Evolutionary conservation across 2,888 invertebrate genomes (phyloP).

Genomic region (Cantharis nigra): DNA sequence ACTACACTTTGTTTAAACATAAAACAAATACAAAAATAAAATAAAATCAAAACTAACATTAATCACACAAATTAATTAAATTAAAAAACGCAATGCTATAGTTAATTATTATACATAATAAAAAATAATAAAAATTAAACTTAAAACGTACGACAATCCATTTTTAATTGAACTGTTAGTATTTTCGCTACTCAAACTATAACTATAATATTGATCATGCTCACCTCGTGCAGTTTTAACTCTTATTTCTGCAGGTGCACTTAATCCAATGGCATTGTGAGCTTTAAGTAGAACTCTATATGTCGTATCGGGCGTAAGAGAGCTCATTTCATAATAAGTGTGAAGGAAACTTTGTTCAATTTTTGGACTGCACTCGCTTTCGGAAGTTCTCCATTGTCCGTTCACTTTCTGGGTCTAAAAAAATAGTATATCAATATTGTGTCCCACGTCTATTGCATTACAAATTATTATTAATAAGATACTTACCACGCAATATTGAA

Average conservation of each 20-base stretch:
- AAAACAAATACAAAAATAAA: constrained; percentile 31
- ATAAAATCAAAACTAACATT: constrained; percentile 8
- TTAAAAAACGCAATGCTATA: constrained; percentile 1
- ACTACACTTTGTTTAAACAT: constrained; percentile 7
- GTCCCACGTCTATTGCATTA: too few relatives aligned
- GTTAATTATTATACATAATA: background rate
- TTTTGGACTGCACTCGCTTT: constrained; percentile 60
- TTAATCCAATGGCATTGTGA: constrained; percentile 83
- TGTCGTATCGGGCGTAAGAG: constrained; percentile 75
- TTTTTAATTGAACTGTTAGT: constrained; percentile 20
- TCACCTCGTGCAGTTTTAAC: constrained; percentile 89
- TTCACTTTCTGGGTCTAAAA: constrained; percentile 68
- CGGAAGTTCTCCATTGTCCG: constrained; percentile 66
- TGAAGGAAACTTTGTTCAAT: constrained; percentile 67
- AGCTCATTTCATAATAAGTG: constrained; percentile 68
- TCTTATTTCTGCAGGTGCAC: constrained; percentile 75
- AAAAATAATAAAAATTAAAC: constrained; percentile 14
- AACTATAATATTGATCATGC: constrained; percentile 51
- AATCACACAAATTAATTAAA: background rate
- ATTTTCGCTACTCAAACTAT: constrained; percentile 15
- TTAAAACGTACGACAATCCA: constrained; percentile 12
- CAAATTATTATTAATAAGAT: too few relatives aligned
- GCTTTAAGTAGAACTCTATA: constrained; percentile 86
- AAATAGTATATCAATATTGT: background rate
- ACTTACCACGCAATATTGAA: constrained; percentile 80